Evolutionary conservation across 2,888 invertebrate genomes (phyloP).

Genomic region (Zele albiditarsus): DNA sequence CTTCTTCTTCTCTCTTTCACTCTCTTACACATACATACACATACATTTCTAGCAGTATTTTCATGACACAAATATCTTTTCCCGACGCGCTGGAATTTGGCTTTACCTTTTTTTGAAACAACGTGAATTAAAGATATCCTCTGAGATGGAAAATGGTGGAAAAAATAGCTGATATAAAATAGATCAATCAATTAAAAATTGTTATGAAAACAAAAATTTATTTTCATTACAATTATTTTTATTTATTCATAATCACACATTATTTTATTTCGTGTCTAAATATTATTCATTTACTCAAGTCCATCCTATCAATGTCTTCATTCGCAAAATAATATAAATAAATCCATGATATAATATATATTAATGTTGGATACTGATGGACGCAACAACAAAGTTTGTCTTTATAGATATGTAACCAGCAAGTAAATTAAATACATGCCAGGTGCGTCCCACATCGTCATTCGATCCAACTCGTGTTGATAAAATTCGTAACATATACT

Average conservation of each 20-base stretch:
- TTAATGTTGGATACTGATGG: background rate
- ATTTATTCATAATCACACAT: too few relatives aligned
- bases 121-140: background rate
- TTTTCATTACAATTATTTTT: too few relatives aligned
- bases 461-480: slow-evolving; percentile 6
- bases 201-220: too few relatives aligned
- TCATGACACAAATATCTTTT: slow-evolving; percentile 67
- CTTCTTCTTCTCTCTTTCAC: slow-evolving; percentile 51
- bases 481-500: background rate
- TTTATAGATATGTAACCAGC: background rate
- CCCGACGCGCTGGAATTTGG: slow-evolving; percentile 61
- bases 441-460: slow-evolving; percentile 11
- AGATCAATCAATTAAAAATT: too few relatives aligned
- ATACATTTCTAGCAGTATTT: slow-evolving; percentile 56
- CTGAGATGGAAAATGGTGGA: background rate
- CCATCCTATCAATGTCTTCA: background rate
- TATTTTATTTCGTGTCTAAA: background rate
- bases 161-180: slow-evolving; percentile 27
- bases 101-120: slow-evolving; percentile 60
- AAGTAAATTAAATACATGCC: background rate
- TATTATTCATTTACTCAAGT: background rate
- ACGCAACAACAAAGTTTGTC: slow-evolving; percentile 2
- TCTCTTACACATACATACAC: slow-evolving; percentile 54
- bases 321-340: slow-evolving; percentile 9
- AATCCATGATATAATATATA: background rate